phyloP scores from a whole-genome alignment of 2,797 vertebrate species.

The Silurus lanzhouensis region DNA sequence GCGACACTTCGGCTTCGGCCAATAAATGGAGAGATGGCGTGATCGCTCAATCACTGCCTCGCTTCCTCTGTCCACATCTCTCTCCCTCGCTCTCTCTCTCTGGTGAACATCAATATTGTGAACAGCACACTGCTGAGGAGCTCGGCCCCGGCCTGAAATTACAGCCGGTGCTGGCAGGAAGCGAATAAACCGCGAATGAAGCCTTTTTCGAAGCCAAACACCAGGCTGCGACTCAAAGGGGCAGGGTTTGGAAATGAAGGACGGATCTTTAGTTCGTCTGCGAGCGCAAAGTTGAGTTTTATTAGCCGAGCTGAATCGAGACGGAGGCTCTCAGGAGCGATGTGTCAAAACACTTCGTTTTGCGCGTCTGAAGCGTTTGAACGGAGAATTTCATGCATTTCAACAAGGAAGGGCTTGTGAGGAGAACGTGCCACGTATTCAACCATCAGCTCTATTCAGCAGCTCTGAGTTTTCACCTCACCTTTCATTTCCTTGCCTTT shows the following conservation, averaged over 20 bases:
- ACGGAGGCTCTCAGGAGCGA: neutral
- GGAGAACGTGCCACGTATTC: neutral
- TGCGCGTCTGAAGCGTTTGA: neutral
- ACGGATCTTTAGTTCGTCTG: conserved; percentile 12
- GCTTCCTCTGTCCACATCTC: conserved; percentile 28
- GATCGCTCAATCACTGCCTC: conserved; percentile 76
- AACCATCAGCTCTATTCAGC: conserved; percentile 15
- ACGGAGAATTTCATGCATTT: neutral
- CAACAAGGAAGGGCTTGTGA: neutral
- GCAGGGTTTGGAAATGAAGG: neutral
- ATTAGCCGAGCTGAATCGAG: neutral
- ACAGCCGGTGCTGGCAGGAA: conserved; percentile 24
- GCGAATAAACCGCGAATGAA: neutral
- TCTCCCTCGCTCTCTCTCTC: conserved; percentile 60
- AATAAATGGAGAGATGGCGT: conserved; percentile 73
- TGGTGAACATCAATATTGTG: conserved; percentile 54
- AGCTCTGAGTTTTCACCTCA: neutral
- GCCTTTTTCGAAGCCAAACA: neutral
- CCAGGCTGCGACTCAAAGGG: neutral
- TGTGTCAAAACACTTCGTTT: conserved; percentile 25
- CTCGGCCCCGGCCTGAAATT: conserved; percentile 41
- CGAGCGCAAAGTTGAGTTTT: neutral
- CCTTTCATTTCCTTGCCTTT: neutral
- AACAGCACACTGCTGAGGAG: conserved; percentile 31
- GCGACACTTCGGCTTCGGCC: conserved; percentile 73